Percentiles rank a stretch among this genome's conserved stretches.
Evolutionary conservation across 2,888 invertebrate genomes (phyloP).

Genomic region (Sicus ferrugineus): DNA sequence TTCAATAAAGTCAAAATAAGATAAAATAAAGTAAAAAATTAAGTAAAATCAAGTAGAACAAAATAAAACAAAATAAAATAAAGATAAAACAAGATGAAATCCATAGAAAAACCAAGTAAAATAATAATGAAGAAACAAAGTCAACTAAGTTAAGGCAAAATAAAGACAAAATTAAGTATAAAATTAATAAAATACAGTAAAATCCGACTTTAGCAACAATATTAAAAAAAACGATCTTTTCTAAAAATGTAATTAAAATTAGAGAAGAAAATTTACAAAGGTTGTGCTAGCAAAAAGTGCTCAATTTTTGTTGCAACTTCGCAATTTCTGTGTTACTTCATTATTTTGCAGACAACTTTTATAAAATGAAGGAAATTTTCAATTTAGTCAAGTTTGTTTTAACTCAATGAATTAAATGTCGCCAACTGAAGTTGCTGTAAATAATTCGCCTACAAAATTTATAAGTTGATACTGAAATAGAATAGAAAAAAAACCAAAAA

Average conservation of each 20-base stretch:
- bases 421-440: neutral
- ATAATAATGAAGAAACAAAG: no score
- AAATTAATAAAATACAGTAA: no score
- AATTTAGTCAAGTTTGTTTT: neutral
- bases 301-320: conserved; percentile 5
- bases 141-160: no score
- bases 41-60: neutral
- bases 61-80: neutral
- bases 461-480: no score
- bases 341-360: neutral
- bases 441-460: no score
- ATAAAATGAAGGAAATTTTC: neutral
- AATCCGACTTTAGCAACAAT: no score
- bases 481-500: no score
- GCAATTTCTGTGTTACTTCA: neutral
- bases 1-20: neutral
- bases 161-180: no score
- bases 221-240: no score
- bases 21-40: neutral
- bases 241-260: neutral
- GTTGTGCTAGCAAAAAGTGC: conserved; percentile 26
- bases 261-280: conserved; percentile 14
- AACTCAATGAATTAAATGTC: no score
- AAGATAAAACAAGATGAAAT: no score
- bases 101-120: no score